phyloP scores from a whole-genome alignment of 2,888 invertebrate genomes.

The Rhogogaster chlorosoma region DNA sequence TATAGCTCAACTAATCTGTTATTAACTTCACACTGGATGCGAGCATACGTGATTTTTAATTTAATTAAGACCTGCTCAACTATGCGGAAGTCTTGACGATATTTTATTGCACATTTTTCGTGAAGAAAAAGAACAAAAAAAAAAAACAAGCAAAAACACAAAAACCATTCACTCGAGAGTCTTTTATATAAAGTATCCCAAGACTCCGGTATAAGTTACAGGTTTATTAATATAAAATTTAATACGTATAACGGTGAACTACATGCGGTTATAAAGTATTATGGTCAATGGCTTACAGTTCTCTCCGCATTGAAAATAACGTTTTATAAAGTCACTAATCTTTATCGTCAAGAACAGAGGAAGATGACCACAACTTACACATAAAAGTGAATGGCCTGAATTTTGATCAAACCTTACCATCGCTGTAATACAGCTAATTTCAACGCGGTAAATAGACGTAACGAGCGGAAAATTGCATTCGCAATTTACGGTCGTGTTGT shows the following conservation, averaged over 20 bases:
- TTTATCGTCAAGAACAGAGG: not conserved
- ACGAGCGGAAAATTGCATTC: not conserved
- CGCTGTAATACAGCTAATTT: not conserved
- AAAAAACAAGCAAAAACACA: too few species aligned
- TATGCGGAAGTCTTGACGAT: constrained; percentile 31
- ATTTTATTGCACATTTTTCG: constrained; percentile 4
- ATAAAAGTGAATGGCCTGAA: not conserved
- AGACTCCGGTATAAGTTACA: constrained; percentile 26
- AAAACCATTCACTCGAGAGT: not conserved
- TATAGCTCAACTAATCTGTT: not conserved
- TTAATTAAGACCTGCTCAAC: not conserved
- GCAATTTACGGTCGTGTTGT: constrained; percentile 9
- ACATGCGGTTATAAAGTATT: constrained; percentile 42
- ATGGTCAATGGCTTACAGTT: not conserved
- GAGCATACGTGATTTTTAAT: not conserved
- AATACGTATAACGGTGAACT: not conserved
- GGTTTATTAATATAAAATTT: not conserved
- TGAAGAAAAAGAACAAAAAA: not conserved
- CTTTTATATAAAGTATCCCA: constrained; percentile 17
- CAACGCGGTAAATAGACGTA: not conserved
- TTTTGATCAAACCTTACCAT: not conserved
- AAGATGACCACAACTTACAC: not conserved
- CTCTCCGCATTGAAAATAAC: not conserved
- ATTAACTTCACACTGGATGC: not conserved
- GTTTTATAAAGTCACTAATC: constrained; percentile 8